Base-by-base conservation (phyloP, 2,888 invertebrate species). In the Sicus ferrugineus region DNA sequence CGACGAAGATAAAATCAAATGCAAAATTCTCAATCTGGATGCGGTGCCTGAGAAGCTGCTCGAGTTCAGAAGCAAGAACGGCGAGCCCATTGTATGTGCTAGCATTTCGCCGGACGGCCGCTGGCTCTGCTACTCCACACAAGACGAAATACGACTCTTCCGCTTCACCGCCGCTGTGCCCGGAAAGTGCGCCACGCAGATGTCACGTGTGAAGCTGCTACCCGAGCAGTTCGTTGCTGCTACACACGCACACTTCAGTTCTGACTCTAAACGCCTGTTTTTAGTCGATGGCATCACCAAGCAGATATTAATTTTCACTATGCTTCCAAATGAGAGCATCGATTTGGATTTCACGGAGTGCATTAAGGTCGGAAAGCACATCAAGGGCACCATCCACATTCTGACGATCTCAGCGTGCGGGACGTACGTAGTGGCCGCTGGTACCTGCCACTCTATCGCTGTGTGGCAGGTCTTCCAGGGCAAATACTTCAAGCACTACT, bases 91-190 rank as follows among this genome's bases (percentile, higher is more conserved):
- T 31, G 85, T 89, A 6, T 91, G 91, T 74, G 89, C 90, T 74
- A 88, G 89, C 14, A 85, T 95, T 6, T 93, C 93, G 4, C 88
- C 89, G 2, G 88, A 91, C 80, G 92, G 92, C 1, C 88, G 89
- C 72, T 90, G 90, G 85, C 87, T 96, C 23, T 89, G 91, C 6
- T 95, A 93, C 81, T 92, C 94, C 0, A 94, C 93, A 0, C 86
- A 88, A 30, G 87, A 83, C 63, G 86, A 89, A 69, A 83, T 93
- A 31, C 88, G 92, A 68, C 86, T 95, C 71, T 91, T 77, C 61
- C 74, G 76, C 0, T 75, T 82, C 58, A 71, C 66, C 31, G 61
- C 72, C 62, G 77, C 79, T 4, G 77, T 75, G 14, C 73, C 75
- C 46, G 80, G 80, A 2, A 72, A 67, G 14, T 34, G 73, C 5